Percentiles rank a stretch among this genome's conserved stretches.
These are phyloP conservation scores for Pontoporia blainvillei DNA, from an alignment of 2,113 vertebrate genomes.

Conservation along the genomic window DNA sequence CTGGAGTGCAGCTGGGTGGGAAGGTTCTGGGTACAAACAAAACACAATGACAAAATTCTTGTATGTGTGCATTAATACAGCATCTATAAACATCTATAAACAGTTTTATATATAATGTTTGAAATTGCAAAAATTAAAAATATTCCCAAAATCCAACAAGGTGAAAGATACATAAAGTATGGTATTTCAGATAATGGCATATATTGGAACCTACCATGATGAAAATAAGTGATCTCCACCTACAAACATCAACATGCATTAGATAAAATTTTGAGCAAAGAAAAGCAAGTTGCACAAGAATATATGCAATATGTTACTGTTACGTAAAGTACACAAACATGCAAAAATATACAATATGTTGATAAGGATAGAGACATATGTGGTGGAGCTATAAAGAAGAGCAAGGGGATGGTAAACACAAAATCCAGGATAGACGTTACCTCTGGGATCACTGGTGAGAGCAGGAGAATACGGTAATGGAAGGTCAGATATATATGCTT, in stretches of 20 bases:
- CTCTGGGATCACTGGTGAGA: not conserved
- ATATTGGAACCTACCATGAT: not conserved
- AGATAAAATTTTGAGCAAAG: not conserved
- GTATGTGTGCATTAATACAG: not conserved
- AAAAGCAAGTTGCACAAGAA: not conserved
- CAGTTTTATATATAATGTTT: not conserved
- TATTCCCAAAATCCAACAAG: not conserved
- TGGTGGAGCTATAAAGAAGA: not conserved
- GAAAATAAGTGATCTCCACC: not conserved
- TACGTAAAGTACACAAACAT: not conserved
- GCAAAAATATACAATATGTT: not conserved
- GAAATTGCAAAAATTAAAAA: not conserved
- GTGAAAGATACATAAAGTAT: not conserved
- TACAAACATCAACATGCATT: not conserved
- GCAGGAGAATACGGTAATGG: not conserved
- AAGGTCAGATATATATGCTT: not conserved
- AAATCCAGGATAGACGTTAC: not conserved
- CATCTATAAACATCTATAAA: not conserved
- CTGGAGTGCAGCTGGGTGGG: not conserved
- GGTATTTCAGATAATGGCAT: not conserved
- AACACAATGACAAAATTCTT: not conserved
- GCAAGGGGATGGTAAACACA: not conserved
- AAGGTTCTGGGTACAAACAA: not conserved
- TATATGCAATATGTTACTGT: not conserved
- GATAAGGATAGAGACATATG: not conserved